Evolutionary conservation across 2,113 vertebrate genomes (phyloP), one percentile per base, ranked within the genome.

Genomic region (Arvicanthis niloticus): DNA sequence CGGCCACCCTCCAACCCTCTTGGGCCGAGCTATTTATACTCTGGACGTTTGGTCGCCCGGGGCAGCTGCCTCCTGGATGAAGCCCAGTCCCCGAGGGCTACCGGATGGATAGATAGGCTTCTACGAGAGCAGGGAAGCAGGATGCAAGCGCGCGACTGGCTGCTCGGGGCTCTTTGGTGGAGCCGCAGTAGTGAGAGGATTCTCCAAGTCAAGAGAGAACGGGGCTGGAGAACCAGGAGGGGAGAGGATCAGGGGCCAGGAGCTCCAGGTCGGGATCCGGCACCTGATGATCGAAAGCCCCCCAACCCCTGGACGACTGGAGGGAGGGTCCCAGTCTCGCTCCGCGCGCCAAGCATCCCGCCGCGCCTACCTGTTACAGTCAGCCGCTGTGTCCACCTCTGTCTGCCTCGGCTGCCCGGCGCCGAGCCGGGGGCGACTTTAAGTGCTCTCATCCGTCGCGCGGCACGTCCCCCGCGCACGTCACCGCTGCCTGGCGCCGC

Each of bases 401-500:
- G 88, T 51, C 90, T 31, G 40, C 90, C 93, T 34, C n/a, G 45
- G 88, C 89, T 19, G 73, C 92, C 37, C 5, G 60, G 68, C 75
- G 58, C 93, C 29, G 76, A 2, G 76, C 91, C 40, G 91, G 91
- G 97, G 93, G 96, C 96, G 62, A 92, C 87, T 93, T 89, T 91
- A 93, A 77, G 82, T 34, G 96, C 95, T 85, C 81, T 3, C 62
- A 67, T 60, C 26, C 92, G 96, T 93, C 76, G 96, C 96, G 91
- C 93, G 22, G 96, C 97, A 96, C 97, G 97, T 97, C 97, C 96
- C 94, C 89, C 31, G 82, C 68, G 80, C 91, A 94, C 97, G 97
- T 98, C 97, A 98, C 97, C 40, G 56, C 94, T 22, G 67, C 94
- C 88, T 82, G 91, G 97, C 97, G 13, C 97, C 97, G 97, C 97